phyloP scores from a whole-genome alignment of 2,888 invertebrate genomes.

The Drosophila heteroneura region DNA sequence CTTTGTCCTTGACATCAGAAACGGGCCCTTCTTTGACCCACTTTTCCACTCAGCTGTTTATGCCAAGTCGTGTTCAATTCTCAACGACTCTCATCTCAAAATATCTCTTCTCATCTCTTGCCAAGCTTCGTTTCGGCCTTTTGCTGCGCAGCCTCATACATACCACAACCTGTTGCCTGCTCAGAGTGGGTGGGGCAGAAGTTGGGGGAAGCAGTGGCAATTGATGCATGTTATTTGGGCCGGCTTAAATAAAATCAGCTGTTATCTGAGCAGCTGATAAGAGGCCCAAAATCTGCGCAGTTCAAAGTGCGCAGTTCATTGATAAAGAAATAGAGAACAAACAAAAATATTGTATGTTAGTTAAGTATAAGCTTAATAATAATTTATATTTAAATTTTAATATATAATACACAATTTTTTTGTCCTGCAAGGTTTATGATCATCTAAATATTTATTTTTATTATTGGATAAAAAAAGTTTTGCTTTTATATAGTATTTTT shows the following conservation, averaged over 20 bases:
- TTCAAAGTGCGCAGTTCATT: slow-evolving; percentile 47
- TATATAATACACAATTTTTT: not conserved
- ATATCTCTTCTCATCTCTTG: slow-evolving; percentile 12
- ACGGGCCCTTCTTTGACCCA: slow-evolving; percentile 50
- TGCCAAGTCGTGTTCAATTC: slow-evolving; percentile 6
- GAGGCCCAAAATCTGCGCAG: slow-evolving; percentile 52
- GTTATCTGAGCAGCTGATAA: slow-evolving; percentile 36
- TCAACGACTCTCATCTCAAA: slow-evolving; percentile 13
- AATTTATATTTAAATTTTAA: not conserved
- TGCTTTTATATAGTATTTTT: not conserved
- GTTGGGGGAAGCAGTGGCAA: not conserved
- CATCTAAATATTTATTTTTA: not conserved
- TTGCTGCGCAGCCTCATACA: slow-evolving; percentile 71
- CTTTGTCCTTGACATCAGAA: slow-evolving; percentile 65
- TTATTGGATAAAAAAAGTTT: no score
- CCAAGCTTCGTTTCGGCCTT: slow-evolving; percentile 34
- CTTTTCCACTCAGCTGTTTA: slow-evolving; percentile 63
- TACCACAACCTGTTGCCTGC: slow-evolving; percentile 60
- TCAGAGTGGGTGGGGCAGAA: not conserved
- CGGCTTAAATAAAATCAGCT: slow-evolving; percentile 31
- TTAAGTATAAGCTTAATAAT: not conserved
- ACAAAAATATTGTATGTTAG: not conserved
- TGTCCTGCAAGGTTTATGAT: no score
- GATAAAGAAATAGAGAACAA: slow-evolving; percentile 20
- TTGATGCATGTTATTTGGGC: slow-evolving; percentile 16